A percentile compares a stretch with the other conserved stretches of the same genome.
These are phyloP conservation scores for Drosophila oshimai DNA, from an alignment of 1,140 invertebrate species.

Conservation along the genomic window DNA sequence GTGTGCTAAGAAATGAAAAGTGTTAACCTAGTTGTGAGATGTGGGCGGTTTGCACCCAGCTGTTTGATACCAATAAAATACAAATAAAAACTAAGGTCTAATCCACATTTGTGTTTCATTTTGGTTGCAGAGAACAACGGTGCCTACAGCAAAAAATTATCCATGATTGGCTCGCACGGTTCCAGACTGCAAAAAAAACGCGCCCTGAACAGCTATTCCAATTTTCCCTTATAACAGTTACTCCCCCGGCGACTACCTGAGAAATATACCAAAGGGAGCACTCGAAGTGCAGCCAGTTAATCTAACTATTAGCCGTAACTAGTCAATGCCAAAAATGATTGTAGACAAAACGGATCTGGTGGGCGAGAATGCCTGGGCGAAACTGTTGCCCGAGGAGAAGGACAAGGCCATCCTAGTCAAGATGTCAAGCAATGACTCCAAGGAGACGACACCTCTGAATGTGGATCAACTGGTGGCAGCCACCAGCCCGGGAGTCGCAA, in stretches of 20 bases:
- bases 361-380: conserved; percentile 75
- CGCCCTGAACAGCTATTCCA: conserved; percentile 47
- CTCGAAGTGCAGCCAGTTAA: conserved; percentile 3
- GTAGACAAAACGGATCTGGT: conserved; percentile 69
- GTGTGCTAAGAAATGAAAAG: conserved; percentile 20
- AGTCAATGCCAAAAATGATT: conserved; percentile 79
- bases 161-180: conserved; percentile 53
- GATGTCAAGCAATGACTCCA: conserved; percentile 29
- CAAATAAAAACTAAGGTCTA: neutral
- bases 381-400: conserved; percentile 68
- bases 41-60: conserved; percentile 15
- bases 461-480: conserved; percentile 45
- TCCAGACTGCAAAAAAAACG: conserved; percentile 43
- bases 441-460: conserved; percentile 41
- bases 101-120: conserved; percentile 29
- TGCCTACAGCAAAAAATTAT: conserved; percentile 36
- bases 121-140: conserved; percentile 46
- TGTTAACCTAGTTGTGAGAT: conserved; percentile 10
- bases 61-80: neutral
- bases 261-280: conserved; percentile 54
- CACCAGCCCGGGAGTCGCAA: neutral
- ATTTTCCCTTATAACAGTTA: conserved; percentile 71
- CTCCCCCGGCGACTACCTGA: conserved; percentile 10
- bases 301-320: conserved; percentile 52
- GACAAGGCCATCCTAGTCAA: conserved; percentile 57